Percentiles rank a stretch among this genome's conserved stretches.
Evolutionary conservation across 2,888 invertebrate species (phyloP).

Genomic region (Oasisia sp.): DNA sequence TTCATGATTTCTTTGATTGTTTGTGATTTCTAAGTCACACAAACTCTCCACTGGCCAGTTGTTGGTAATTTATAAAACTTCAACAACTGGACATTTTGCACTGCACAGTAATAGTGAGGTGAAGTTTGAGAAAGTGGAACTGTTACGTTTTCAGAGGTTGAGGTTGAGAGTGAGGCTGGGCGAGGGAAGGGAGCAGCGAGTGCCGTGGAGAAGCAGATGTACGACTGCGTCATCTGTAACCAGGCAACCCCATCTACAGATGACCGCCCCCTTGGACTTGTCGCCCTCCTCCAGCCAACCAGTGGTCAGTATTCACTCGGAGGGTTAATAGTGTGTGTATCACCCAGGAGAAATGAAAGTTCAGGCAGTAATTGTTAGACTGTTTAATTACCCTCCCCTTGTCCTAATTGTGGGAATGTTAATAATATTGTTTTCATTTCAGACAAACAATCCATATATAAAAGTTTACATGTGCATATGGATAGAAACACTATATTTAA

Average conservation of each 20-base stretch:
- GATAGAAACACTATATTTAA: no score
- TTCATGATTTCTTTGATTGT: no score
- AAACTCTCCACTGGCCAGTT: no score
- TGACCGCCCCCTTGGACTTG: constrained; percentile 86
- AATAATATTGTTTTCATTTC: no score
- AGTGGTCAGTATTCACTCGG: constrained; percentile 71
- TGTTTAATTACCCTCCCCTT: no score
- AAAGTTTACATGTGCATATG: no score
- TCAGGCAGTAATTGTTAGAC: background rate
- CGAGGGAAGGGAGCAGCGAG: constrained; percentile 31
- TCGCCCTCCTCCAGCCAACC: constrained; percentile 86
- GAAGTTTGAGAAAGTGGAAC: background rate
- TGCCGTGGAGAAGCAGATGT: constrained; percentile 63
- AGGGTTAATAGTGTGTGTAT: background rate
- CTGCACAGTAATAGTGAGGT: no score
- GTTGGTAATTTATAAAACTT: no score
- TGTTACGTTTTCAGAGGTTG: background rate
- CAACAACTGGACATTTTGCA: no score
- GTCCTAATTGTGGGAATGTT: no score
- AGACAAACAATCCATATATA: no score
- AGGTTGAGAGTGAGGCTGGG: background rate
- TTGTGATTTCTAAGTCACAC: no score
- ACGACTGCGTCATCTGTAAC: constrained; percentile 96
- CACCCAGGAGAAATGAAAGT: background rate
- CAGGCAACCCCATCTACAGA: constrained; percentile 87